Conservation (phyloP, 1,140 invertebrate species). For the Agrypnia vestita region DNA sequence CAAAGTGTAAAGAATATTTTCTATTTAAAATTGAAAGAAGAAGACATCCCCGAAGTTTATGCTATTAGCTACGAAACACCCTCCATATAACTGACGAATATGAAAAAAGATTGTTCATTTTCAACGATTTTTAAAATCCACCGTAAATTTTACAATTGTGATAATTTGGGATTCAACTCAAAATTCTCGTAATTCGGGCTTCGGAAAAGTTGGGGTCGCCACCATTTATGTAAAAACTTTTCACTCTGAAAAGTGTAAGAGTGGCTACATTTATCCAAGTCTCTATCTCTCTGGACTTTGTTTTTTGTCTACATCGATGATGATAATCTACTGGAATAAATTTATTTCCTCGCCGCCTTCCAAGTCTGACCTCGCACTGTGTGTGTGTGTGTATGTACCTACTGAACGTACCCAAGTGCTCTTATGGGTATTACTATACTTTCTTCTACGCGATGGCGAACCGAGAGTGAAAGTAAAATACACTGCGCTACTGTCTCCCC, state of each 20-base stretch:
- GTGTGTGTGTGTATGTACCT: not conserved
- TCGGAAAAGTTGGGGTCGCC: not conserved
- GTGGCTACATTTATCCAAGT: not conserved
- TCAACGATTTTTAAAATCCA: too few relatives aligned
- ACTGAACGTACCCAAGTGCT: not conserved
- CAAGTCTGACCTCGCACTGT: not conserved
- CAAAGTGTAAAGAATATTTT: too few relatives aligned
- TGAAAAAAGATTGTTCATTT: too few relatives aligned
- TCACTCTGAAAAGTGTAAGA: not conserved
- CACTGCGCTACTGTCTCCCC: too few relatives aligned
- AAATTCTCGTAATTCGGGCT: not conserved
- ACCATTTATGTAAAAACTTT: conserved; percentile 32
- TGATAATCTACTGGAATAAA: not conserved
- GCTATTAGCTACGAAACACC: too few relatives aligned
- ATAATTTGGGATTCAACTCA: too few relatives aligned
- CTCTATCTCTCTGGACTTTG: not conserved
- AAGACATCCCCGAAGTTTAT: too few relatives aligned
- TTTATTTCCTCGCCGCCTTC: not conserved
- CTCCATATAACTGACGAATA: too few relatives aligned
- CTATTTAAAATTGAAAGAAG: too few relatives aligned
- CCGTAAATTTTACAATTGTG: too few relatives aligned
- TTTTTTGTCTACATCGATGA: not conserved
- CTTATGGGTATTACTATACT: not conserved
- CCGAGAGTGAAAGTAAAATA: too few relatives aligned
- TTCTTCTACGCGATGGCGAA: not conserved